Base-by-base conservation (phyloP, 2,113 vertebrate genomes). In the Callocephalon fimbriatum region DNA sequence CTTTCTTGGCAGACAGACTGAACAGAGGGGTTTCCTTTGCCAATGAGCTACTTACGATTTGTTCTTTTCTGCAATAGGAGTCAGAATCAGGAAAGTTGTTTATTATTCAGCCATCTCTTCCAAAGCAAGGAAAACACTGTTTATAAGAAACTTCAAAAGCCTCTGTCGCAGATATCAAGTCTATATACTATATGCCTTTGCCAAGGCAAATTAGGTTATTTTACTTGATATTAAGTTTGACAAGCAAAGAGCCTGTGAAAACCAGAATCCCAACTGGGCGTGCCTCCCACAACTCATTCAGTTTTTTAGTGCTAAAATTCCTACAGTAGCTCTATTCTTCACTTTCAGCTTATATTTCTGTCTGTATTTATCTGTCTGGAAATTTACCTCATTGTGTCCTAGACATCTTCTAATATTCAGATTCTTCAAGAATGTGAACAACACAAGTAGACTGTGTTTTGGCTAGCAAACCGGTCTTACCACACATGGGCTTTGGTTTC, bases 161-260 rank as follows among this genome's bases (percentile, higher is more conserved):
- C 58, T 92, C 96, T 92, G 97, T 96, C 97, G 95, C 91, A 95
- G 97, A 95, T 98, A 98, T 97, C 96, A 94, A 88, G 95, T 91
- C 97, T 97, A 96, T 90, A 93, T 96, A 95, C 97, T 97, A 9
- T 94, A 97, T 91, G 96, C 74, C 65, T 96, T 97, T 98, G 98
- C 98, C 98, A 98, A 98, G 98, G 97, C 97, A 97, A 98, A 98
- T 98, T 98, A 98, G 97, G 97, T 98, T 98, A 97, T 98, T 98
- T 98, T 98, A 98, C 97, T 98, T 96, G 96, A 98, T 98, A 98
- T 98, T 98, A 98, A 98, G 97, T 98, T 98, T 98, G 98, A 98
- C 98, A 98, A 98, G 98, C 88, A 97, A 97, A 97, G 97, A 95
- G 97, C 85, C 96, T 98, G 96, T 98, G 97, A 98, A 98, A 98